Percentiles rank a stretch among this genome's conserved stretches.
Evolutionary conservation across 1,140 invertebrate genomes (phyloP).

Genomic region (Aphidius gifuensis): DNA sequence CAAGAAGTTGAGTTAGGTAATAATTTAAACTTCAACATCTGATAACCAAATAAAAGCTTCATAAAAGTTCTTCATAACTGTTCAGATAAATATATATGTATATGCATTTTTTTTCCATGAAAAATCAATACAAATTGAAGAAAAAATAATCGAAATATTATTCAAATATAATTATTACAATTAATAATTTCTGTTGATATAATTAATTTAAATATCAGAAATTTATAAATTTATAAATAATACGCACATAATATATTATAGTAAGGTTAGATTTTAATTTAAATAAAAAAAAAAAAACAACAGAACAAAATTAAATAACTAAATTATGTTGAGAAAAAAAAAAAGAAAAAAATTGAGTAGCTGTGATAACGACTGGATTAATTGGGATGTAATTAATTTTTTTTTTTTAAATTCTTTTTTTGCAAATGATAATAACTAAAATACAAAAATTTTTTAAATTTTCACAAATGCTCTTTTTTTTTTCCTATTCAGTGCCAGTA

Average conservation of each 20-base stretch:
- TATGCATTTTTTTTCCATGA: constrained; percentile 21
- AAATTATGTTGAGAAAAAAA: constrained; percentile 25
- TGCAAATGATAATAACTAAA: not conserved
- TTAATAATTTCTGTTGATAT: too few relatives aligned
- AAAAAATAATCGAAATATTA: not conserved
- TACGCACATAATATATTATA: constrained; percentile 20
- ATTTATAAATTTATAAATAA: constrained; percentile 23
- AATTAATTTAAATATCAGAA: not conserved
- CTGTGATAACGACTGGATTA: constrained; percentile 51
- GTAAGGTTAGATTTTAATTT: constrained; percentile 21
- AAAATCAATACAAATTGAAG: constrained; percentile 17
- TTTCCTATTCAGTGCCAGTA: not conserved
- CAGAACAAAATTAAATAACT: constrained; percentile 42
- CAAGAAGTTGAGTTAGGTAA: constrained; percentile 35
- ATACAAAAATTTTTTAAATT: too few relatives aligned
- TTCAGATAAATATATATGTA: not conserved
- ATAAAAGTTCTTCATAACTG: constrained; percentile 1
- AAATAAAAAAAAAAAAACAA: constrained; percentile 25
- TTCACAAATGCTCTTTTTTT: not conserved
- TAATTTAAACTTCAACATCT: not conserved
- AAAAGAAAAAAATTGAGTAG: constrained; percentile 39
- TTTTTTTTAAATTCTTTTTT: not conserved
- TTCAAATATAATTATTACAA: constrained; percentile 24
- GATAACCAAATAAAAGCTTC: constrained; percentile 26
- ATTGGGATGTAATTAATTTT: constrained; percentile 33